Conservation (phyloP, 2,797 vertebrate genomes). For the Emydoidea blandingii region DNA sequence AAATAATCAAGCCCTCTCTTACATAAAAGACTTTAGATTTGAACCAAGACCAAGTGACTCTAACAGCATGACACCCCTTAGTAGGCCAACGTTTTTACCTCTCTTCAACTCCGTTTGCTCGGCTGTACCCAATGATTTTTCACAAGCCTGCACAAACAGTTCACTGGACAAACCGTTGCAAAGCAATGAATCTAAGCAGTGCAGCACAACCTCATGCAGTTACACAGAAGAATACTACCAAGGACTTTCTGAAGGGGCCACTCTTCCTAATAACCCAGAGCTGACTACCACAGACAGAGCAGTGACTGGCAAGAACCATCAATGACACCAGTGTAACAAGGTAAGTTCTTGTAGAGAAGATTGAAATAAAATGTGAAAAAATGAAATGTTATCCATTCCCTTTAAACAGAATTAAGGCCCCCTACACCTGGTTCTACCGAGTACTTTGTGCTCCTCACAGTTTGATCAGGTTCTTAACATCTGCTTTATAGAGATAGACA, state of each 20-base stretch:
- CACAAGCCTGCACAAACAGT: not conserved
- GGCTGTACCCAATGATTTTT: not conserved
- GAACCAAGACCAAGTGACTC: conserved; percentile 37
- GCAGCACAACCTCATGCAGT: not conserved
- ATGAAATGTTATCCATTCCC: not conserved
- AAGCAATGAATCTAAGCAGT: not conserved
- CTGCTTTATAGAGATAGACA: not conserved
- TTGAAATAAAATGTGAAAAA: not conserved
- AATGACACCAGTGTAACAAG: not conserved
- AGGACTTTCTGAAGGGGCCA: not conserved
- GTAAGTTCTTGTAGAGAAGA: conserved; percentile 16
- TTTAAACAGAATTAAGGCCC: not conserved
- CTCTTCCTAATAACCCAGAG: conserved; percentile 10
- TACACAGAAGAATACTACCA: not conserved
- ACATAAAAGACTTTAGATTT: conserved; percentile 44
- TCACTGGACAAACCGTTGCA: not conserved
- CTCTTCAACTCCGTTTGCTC: conserved; percentile 24
- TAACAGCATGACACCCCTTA: not conserved
- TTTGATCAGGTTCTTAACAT: not conserved
- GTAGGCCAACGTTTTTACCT: conserved; percentile 67
- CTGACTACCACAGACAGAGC: not conserved
- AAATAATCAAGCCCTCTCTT: conserved; percentile 57
- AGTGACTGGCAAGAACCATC: not conserved
- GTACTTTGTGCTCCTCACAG: too few species aligned
- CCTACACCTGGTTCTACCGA: fast-evolving